Percentiles rank a stretch among this genome's conserved stretches.
phyloP scores from a whole-genome alignment of 2,113 vertebrate genomes.

The Himantopus leucocephalus region DNA sequence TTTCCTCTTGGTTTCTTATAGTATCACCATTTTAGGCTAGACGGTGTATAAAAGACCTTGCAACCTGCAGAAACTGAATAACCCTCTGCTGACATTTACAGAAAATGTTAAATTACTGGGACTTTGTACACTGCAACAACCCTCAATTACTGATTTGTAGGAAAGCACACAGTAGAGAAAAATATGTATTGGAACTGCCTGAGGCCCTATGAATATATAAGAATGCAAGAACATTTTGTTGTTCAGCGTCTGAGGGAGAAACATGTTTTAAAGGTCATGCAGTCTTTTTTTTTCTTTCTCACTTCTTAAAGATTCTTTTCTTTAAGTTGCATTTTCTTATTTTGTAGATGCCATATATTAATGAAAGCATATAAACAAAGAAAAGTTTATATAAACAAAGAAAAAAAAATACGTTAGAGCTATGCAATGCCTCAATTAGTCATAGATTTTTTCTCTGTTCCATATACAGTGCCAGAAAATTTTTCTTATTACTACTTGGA shows the following conservation, averaged over 20 bases:
- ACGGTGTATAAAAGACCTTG: not conserved
- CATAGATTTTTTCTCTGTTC: not conserved
- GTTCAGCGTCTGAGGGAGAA: constrained; percentile 26
- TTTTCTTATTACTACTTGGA: not conserved
- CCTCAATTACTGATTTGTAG: constrained; percentile 50
- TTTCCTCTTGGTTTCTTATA: not conserved
- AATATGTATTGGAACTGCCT: constrained; percentile 40
- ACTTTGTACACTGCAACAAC: constrained; percentile 5
- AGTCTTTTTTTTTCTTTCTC: not conserved
- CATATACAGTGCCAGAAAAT: not conserved
- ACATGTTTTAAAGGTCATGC: constrained; percentile 55
- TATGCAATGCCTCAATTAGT: not conserved
- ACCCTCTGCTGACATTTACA: constrained; percentile 58
- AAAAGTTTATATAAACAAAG: not conserved
- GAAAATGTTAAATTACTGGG: constrained; percentile 58
- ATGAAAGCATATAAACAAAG: not conserved
- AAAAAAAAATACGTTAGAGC: not conserved
- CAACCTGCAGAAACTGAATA: constrained; percentile 12
- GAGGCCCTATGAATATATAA: constrained; percentile 38
- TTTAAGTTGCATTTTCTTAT: not conserved
- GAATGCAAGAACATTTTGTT: constrained; percentile 18
- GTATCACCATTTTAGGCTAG: not conserved
- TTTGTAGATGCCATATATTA: not conserved
- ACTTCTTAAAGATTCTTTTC: not conserved
- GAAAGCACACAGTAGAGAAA: constrained; percentile 26